phyloP scores from a whole-genome alignment of 2,888 invertebrate species.

The Hyposoter didymator region DNA sequence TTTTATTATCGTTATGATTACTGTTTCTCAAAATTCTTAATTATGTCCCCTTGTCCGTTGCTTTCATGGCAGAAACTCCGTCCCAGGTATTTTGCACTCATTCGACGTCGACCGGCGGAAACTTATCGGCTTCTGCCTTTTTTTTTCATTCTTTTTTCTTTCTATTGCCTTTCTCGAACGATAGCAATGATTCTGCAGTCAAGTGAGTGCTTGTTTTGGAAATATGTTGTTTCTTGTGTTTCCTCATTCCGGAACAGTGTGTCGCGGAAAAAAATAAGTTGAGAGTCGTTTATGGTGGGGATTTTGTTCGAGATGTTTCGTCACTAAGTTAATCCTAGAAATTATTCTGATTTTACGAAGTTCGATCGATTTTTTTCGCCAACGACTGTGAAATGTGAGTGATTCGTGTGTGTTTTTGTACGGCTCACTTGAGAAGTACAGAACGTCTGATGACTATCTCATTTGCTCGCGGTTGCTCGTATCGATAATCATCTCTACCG shows the following conservation, averaged over 20 bases:
- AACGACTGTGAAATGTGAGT: not conserved
- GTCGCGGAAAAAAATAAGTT: not conserved
- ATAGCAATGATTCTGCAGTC: not conserved
- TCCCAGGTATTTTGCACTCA: conserved; percentile 5
- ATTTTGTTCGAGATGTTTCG: not conserved
- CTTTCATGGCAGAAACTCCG: conserved; percentile 21
- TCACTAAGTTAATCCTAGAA: not conserved
- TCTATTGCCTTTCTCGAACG: conserved; percentile 22
- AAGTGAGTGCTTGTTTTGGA: not conserved
- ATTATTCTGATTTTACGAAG: not conserved
- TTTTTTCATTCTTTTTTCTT: conserved; percentile 49
- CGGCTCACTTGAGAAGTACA: not conserved
- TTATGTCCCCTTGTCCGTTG: not conserved
- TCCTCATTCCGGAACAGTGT: not conserved
- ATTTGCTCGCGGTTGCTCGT: conserved; percentile 65
- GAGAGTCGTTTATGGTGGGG: not conserved
- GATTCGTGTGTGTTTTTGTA: not conserved
- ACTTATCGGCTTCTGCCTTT: conserved; percentile 52
- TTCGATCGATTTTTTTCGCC: not conserved
- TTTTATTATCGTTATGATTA: not conserved
- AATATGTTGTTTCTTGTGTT: not conserved
- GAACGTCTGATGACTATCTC: not conserved
- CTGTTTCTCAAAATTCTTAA: conserved; percentile 11
- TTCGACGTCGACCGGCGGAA: conserved; percentile 47
- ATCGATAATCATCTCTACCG: conserved; percentile 78